These are phyloP conservation scores for Amniataba percoides DNA, from an alignment of 2,797 vertebrate species.

Conservation along the genomic window DNA sequence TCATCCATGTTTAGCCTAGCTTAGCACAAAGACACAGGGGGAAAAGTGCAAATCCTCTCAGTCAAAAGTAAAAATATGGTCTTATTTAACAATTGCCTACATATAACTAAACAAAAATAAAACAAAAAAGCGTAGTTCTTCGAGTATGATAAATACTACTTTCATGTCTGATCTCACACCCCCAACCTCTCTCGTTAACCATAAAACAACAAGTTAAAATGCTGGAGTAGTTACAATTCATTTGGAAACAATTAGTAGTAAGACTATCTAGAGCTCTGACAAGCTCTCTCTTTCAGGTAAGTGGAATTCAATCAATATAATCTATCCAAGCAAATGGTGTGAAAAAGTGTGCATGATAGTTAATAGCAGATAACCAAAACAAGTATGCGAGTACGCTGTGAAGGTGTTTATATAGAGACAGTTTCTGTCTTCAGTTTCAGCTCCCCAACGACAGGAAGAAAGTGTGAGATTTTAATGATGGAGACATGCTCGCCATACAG, in stretches of 20 bases:
- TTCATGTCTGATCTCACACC: not conserved
- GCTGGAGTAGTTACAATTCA: not conserved
- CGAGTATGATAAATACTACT: not conserved
- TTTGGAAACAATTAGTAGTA: not conserved
- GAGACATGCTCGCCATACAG: not conserved
- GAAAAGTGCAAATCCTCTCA: not conserved
- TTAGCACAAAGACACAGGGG: conserved; percentile 5
- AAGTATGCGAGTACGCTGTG: too few relatives aligned
- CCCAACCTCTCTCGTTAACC: not conserved
- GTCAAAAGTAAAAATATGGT: not conserved
- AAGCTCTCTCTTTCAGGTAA: too few relatives aligned
- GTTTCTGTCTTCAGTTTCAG: too few relatives aligned
- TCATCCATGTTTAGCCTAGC: conserved; percentile 20
- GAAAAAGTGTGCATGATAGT: too few relatives aligned
- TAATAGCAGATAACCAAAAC: too few relatives aligned
- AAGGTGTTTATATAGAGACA: too few relatives aligned
- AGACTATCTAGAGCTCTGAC: too few relatives aligned
- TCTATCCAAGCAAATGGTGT: too few relatives aligned
- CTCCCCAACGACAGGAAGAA: not conserved
- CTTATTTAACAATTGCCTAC: not conserved
- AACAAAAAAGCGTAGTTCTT: not conserved
- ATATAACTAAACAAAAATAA: not conserved
- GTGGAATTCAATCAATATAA: too few relatives aligned
- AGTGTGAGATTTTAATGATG: not conserved
- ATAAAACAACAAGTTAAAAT: not conserved